These are phyloP conservation scores for Adineta ricciae DNA, from an alignment of 2,888 invertebrate species.

Conservation along the genomic window DNA sequence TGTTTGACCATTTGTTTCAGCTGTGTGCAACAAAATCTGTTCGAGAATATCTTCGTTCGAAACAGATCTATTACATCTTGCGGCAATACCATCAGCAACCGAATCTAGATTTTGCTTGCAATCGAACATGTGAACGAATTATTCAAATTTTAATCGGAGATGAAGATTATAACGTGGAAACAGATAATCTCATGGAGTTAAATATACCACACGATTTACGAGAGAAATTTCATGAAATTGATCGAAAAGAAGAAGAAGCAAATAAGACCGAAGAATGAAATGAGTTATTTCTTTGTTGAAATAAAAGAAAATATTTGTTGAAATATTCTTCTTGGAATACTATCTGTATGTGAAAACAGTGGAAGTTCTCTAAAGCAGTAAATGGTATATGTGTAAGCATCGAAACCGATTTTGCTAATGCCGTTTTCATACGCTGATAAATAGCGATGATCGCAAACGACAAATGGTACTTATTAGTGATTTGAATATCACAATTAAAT, in stretches of 20 bases:
- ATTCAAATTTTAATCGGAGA: conserved; percentile 75
- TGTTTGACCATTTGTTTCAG: conserved; percentile 50
- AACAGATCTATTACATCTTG: conserved; percentile 74
- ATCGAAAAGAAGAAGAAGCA: conserved; percentile 34
- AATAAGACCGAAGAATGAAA: conserved; percentile 36
- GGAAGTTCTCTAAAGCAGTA: too few relatives aligned
- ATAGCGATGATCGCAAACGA: too few relatives aligned
- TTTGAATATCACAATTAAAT: not conserved
- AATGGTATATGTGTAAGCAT: too few relatives aligned
- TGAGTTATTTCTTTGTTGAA: too few relatives aligned
- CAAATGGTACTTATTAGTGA: too few relatives aligned
- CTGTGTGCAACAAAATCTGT: conserved; percentile 66
- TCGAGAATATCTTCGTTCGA: conserved; percentile 64
- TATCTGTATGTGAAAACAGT: too few relatives aligned
- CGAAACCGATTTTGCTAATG: too few relatives aligned
- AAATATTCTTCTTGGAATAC: too few relatives aligned
- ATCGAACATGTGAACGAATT: conserved; percentile 65
- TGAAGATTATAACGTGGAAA: conserved; percentile 50
- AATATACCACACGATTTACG: conserved; percentile 65
- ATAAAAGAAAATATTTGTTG: too few relatives aligned
- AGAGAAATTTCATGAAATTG: conserved; percentile 58
- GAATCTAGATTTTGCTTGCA: conserved; percentile 52
- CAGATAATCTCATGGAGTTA: conserved; percentile 63
- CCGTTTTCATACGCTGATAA: too few relatives aligned
- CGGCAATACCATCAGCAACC: conserved; percentile 87